Evolutionary conservation across 1,140 invertebrate species (phyloP), one percentile per base, ranked within the genome.

Genomic region (Scaptodrosophila lebanonensis): DNA sequence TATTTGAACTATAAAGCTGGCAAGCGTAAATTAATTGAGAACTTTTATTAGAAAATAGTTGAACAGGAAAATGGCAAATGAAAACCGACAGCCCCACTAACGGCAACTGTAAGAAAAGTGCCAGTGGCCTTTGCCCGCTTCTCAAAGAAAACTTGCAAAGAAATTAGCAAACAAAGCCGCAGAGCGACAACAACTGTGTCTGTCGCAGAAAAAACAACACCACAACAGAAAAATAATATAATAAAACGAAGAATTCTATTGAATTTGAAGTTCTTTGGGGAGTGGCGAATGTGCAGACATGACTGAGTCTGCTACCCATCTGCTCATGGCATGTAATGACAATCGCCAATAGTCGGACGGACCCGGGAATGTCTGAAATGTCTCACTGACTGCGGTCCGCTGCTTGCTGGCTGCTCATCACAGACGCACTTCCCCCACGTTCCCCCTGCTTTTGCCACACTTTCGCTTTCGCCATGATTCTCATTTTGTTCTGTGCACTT

Each of bases 1-100:
- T n/a, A n/a, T n/a, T n/a, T n/a, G n/a, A n/a, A n/a, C n/a, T n/a
- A n/a, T n/a, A n/a, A n/a, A 52, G 42, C 59, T 45, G 52, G 62
- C 53, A 52, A 43, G 53, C 58, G 53, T 58, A 66, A 66, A 66
- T 66, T 66, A 66, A 66, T 66, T 66, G 64, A 66, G 63, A 66
- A 66, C 64, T 66, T 66, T 66, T 66, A 66, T 66, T 66, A 66
- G 64, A 66, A 66, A 66, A 66, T 66, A 66, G 54, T 60, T 66
- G 54, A 47, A 66, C 45, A 49, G 30, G 12, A 33, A 33, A 33
- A 33, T 33, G 32, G 32, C 5, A 33, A 33, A n/a, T 33, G 8
- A 33, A 33, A 33, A 33, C 6, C 8, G 12, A 33, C 16, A 17
- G 15, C 43, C 18, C 29, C 4, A n/a, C 27, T 15, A 29, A 6